These are phyloP conservation scores for Apostichopus parvimensis DNA, from an alignment of 35 echinoderm and acorn worm genomes.

Conservation along the genomic window DNA sequence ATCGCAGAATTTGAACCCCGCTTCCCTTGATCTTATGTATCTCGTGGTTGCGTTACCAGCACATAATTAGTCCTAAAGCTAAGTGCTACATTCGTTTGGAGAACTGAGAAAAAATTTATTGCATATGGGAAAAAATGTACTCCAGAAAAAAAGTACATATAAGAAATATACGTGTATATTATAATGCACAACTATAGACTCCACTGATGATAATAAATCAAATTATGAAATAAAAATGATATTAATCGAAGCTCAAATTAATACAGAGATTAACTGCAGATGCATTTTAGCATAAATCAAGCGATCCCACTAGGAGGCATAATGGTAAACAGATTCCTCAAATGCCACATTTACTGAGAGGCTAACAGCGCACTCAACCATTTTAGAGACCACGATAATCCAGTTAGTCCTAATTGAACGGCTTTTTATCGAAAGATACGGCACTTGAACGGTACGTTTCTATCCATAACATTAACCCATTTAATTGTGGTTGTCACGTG, in stretches of 20 bases:
- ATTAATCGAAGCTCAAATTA: neutral
- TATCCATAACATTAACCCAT: neutral
- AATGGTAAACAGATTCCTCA: neutral
- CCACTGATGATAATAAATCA: neutral
- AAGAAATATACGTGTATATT: neutral
- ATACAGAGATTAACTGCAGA: neutral
- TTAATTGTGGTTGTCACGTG: neutral
- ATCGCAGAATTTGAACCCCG: too few relatives aligned
- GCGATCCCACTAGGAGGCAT: neutral
- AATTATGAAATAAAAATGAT: neutral
- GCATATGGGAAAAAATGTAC: neutral
- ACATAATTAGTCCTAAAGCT: too few relatives aligned
- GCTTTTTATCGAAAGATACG: neutral
- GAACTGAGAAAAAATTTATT: neutral
- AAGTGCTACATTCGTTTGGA: too few relatives aligned
- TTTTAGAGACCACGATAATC: neutral
- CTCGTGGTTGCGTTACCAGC: too few relatives aligned
- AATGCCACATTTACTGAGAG: neutral
- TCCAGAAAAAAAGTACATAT: neutral
- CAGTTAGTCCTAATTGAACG: neutral
- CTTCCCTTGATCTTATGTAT: too few relatives aligned
- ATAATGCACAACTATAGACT: neutral
- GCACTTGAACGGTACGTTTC: neutral
- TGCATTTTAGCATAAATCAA: neutral
- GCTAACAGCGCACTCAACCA: neutral